phyloP scores from a whole-genome alignment of 2,888 invertebrate species.

The Cartodere bifasciata region DNA sequence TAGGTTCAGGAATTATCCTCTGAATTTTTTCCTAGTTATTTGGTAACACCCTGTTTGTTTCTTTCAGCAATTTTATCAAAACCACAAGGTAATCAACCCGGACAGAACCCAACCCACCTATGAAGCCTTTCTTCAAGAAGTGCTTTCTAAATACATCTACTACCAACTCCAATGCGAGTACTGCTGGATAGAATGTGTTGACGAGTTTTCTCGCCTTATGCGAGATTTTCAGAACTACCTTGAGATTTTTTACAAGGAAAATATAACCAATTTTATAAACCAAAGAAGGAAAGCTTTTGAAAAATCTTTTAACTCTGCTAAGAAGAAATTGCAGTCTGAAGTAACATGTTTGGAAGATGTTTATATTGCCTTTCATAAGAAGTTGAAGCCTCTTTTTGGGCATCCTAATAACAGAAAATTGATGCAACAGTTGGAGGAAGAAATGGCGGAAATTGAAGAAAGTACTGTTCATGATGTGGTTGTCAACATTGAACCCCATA shows the following conservation, averaged over 20 bases:
- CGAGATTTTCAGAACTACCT: slow-evolving; percentile 4
- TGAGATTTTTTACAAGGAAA: slow-evolving; percentile 7
- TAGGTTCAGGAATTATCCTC: too few species aligned
- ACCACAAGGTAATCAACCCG: slow-evolving; percentile 16
- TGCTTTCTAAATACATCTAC: slow-evolving; percentile 20
- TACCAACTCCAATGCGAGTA: slow-evolving; percentile 25
- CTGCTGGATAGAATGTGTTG: slow-evolving; percentile 21
- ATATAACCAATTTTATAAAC: slow-evolving; percentile 7
- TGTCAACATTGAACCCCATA: slow-evolving; percentile 4
- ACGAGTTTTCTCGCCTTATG: slow-evolving; percentile 12
- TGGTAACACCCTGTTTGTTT: too few species aligned
- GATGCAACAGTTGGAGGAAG: slow-evolving; percentile 20
- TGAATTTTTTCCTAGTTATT: too few species aligned
- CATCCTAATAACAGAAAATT: slow-evolving; percentile 23
- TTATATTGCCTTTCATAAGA: slow-evolving; percentile 17
- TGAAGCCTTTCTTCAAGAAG: slow-evolving; percentile 21
- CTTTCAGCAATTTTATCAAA: slow-evolving; percentile 23
- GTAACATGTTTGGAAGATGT: slow-evolving; percentile 11
- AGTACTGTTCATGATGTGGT: slow-evolving; percentile 5
- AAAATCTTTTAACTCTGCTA: slow-evolving; percentile 5
- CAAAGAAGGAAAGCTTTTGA: slow-evolving; percentile 1
- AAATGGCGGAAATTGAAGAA: slow-evolving; percentile 14
- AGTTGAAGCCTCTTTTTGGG: slow-evolving; percentile 26
- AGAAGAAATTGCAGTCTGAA: slow-evolving; percentile 8
- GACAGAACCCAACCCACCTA: slow-evolving; percentile 19